Evolutionary conservation across 1,140 invertebrate species (phyloP).

Genomic region (Drosophila bocqueti): DNA sequence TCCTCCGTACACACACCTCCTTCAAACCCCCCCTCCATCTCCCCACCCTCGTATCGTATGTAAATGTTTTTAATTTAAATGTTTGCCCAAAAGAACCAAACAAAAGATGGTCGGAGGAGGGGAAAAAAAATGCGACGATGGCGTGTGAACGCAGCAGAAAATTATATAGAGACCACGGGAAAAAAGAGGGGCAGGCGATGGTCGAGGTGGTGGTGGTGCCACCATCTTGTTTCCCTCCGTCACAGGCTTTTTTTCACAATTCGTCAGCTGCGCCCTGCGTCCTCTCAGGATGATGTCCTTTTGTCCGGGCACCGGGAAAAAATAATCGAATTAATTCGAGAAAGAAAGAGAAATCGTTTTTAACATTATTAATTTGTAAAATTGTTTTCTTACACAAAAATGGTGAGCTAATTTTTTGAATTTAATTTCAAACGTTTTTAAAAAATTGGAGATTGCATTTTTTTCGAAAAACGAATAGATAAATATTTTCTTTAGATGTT

Average conservation of each 20-base stretch:
- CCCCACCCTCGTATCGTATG: conserved; percentile 45
- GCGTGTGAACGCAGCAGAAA: conserved; percentile 82
- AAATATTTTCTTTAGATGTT: no score
- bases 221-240: conserved; percentile 57
- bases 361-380: no score
- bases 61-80: conserved; percentile 84
- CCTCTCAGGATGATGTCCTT: conserved; percentile 57
- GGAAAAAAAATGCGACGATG: conserved; percentile 77
- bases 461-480: no score
- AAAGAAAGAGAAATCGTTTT: background rate
- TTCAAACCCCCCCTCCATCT: background rate
- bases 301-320: conserved; percentile 14
- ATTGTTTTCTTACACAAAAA: no score
- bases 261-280: conserved; percentile 75
- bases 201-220: conserved; percentile 28
- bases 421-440: no score
- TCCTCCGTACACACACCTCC: conserved; percentile 19
- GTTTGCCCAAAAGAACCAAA: conserved; percentile 73
- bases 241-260: conserved; percentile 77
- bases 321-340: background rate
- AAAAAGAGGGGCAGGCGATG: conserved; percentile 5
- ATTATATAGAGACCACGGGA: conserved; percentile 61
- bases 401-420: no score
- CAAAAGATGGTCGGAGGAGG: conserved; percentile 19
- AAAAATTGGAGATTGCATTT: no score